A percentile compares a stretch with the other conserved stretches of the same genome.
Evolutionary conservation across 1,140 invertebrate genomes (phyloP).

Genomic region (Drosophila kepulauana): DNA sequence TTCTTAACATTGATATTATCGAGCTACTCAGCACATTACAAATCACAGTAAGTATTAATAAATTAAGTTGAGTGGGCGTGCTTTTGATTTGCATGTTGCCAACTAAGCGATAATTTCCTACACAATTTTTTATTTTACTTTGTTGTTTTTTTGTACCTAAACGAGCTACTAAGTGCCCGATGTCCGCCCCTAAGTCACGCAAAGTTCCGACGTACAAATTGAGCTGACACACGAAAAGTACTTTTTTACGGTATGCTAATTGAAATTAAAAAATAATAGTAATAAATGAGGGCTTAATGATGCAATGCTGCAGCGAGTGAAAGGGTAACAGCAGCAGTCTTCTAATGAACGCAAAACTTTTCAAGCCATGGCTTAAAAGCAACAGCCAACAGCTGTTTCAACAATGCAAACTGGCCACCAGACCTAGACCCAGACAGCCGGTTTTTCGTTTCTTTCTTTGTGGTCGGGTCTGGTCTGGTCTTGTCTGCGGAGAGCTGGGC

Average conservation of each 20-base stretch:
- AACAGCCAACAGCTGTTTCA: slow-evolving; percentile 51
- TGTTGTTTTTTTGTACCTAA: slow-evolving; percentile 13
- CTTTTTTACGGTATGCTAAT: slow-evolving; percentile 12
- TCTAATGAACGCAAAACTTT: slow-evolving; percentile 12
- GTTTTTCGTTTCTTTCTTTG: slow-evolving; percentile 21
- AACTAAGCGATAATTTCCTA: slow-evolving; percentile 27
- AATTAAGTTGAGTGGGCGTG: background rate
- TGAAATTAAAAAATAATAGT: slow-evolving; percentile 15
- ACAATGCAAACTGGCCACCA: slow-evolving; percentile 41
- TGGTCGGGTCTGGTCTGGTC: background rate
- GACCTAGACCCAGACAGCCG: slow-evolving; percentile 46
- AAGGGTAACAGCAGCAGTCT: slow-evolving; percentile 34
- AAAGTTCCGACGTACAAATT: slow-evolving; percentile 33
- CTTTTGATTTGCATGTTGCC: slow-evolving; percentile 25
- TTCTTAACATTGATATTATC: background rate
- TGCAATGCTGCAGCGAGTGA: background rate
- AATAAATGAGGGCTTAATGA: background rate
- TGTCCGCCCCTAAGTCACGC: slow-evolving; percentile 35
- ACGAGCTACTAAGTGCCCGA: slow-evolving; percentile 47
- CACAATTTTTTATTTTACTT: slow-evolving; percentile 21
- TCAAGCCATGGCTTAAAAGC: slow-evolving; percentile 5
- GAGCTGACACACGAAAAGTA: slow-evolving; percentile 18
- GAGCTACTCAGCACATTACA: background rate
- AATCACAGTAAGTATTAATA: background rate
- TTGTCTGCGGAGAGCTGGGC: slow-evolving; percentile 1